Evolutionary conservation across 1,140 invertebrate species (phyloP), one percentile per base, ranked within the genome.

Genomic region (Musca vetustissima): DNA sequence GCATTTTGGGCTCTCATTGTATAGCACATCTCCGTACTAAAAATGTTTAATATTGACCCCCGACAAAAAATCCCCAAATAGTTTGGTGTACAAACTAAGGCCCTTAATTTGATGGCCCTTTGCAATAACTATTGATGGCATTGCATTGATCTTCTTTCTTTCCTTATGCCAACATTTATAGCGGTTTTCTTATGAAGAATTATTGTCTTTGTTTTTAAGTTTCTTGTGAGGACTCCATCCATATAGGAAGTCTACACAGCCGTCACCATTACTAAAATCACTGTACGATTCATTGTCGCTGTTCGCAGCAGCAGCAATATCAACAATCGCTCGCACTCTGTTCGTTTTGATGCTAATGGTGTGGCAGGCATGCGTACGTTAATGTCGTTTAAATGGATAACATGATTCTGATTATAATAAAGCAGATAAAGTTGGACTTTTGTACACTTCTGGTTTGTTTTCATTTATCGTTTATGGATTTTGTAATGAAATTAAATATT

Each of bases 391-490:
- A 70, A 70, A 70, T 70, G 64, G 64, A 67, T 70, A 66, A 70
- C 69, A 70, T 70, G 69, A 70, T 70, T 70, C 66, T 52, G 69
- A 70, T 70, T 70, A 70, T 70, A 59, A 70, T 70, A 70, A 67
- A 53, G 49, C 57, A 61, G 57, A 61, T 61, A 61, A 61, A 4
- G 17, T 21, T 52, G n/a, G n/a, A n/a, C 2, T 52, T 52, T 13
- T 43, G 4, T 13, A 9, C 36, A 43, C 36, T 43, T 43, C 11
- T 43, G 36, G 36, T 43, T 11, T 43, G 36, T 43, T 7, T 11
- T 13, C 36, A 43, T 43, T 43, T 13, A 13, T 43, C 36, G 36
- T 43, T 43, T 43, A 13, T 43, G 36, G 36, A 6, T 2, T 8
- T 4, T 43, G 11, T 43, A 43, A 43, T 43, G 36, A 43, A 43